Evolutionary conservation across 2,797 vertebrate species (phyloP).

Genomic region (Australoheros facetus): DNA sequence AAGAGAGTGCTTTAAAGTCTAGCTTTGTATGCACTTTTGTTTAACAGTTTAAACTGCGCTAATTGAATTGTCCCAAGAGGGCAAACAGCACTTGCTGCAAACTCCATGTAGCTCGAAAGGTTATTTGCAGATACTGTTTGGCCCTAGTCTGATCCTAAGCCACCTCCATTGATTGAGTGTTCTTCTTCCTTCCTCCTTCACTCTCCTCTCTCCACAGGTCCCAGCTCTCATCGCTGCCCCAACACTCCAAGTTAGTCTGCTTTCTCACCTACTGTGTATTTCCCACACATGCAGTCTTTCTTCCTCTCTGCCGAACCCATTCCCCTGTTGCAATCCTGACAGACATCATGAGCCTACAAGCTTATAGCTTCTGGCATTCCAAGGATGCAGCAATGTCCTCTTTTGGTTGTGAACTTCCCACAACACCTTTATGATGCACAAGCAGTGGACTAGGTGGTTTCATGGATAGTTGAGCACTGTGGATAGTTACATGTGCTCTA

Average conservation of each 20-base stretch:
- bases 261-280: constrained; percentile 74
- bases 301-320: constrained; percentile 59
- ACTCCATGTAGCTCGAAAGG: constrained; percentile 40
- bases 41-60: constrained; percentile 28
- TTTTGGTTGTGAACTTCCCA: constrained; percentile 41
- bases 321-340: constrained; percentile 55
- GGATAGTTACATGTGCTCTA: constrained; percentile 40
- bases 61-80: constrained; percentile 43
- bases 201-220: constrained; percentile 79
- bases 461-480: constrained; percentile 51
- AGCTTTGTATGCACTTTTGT: constrained; percentile 36
- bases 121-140: constrained; percentile 63
- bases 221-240: constrained; percentile 81
- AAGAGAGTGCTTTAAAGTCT: constrained; percentile 29
- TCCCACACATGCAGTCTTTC: constrained; percentile 66
- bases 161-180: constrained; percentile 69
- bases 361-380: constrained; percentile 48
- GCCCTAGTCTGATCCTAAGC: constrained; percentile 55
- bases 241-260: constrained; percentile 83
- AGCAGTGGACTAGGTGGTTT: constrained; percentile 36
- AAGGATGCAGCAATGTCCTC: constrained; percentile 49
- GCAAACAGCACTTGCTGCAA: constrained; percentile 30
- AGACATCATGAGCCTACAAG: constrained; percentile 72
- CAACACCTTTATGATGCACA: constrained; percentile 47
- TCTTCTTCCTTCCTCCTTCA: constrained; percentile 73